Evolutionary conservation across 2,113 vertebrate species (phyloP).

Genomic region (Thalassarche chlororhynchos): DNA sequence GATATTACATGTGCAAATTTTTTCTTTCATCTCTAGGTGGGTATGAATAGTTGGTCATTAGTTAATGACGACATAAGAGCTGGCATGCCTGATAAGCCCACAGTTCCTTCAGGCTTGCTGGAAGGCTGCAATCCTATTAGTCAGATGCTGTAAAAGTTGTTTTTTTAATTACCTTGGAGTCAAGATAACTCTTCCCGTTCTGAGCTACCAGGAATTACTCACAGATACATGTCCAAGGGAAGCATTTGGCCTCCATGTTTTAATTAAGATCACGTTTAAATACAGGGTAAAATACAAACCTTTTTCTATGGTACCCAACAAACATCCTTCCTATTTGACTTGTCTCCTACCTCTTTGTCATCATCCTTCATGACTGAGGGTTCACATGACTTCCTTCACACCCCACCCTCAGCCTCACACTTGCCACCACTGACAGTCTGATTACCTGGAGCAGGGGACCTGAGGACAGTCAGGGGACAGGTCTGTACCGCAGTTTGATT

Average conservation of each 20-base stretch:
- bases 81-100: conserved; percentile 6
- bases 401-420: background rate
- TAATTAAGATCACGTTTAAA: background rate
- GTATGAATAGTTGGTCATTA: conserved; percentile 23
- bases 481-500: background rate
- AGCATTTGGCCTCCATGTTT: background rate
- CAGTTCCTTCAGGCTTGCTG: conserved; percentile 3
- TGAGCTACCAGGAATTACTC: background rate
- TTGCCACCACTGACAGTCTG: background rate
- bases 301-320: background rate
- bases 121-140: conserved; percentile 30
- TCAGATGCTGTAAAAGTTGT: background rate
- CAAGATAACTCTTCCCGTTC: background rate
- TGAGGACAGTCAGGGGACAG: background rate
- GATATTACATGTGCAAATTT: conserved; percentile 18
- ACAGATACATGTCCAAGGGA: background rate
- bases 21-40: conserved; percentile 24
- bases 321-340: background rate
- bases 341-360: background rate
- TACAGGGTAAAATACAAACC: background rate
- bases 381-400: background rate
- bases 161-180: conserved; percentile 8
- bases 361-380: background rate
- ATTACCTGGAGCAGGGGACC: background rate
- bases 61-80: conserved; percentile 31